Base-by-base conservation (phyloP, 2,113 vertebrate genomes). In the Nesoenas mayeri region DNA sequence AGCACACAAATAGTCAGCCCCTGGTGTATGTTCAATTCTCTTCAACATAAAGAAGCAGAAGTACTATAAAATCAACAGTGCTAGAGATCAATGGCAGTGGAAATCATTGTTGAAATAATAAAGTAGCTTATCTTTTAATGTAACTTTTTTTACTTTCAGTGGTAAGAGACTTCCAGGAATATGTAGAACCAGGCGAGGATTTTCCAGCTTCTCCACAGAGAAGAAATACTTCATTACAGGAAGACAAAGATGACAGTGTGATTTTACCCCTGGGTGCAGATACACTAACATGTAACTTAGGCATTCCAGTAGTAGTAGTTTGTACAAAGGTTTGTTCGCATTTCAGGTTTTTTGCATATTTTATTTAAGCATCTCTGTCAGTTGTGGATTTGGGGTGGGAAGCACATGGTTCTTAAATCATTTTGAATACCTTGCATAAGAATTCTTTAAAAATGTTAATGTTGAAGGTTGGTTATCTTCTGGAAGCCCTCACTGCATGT, bases 81-180 rank as follows among this genome's bases (percentile, higher is more conserved):
- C 51, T 95, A 95, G 72, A 86, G 61, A 56, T 90, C 75, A 65
- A 51, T 91, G 81, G 56, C 70, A 88, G 58, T 85, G 86, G 87
- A 86, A 94, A 96, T 96, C 62, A 29, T 88, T 94, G 85, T 85
- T 96, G 93, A 95, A 95, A 95, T 95, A 89, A 88, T 90, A 31
- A 88, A 96, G 71, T 87, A 89, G 34, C 80, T 94, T 85, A 91
- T 92, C 48, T 95, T 96, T 97, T 89, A 97, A 90, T 83, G 4
- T 61, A 88, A 92, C 78, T 97, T 88, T 85, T 96, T 97, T 96
- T 95, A 75, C 94, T 95, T 97, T 74, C 97, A 99, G 99, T 99
- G 97, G 98, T 99, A 96, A 99, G 99, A 98, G 99, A 99, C 97
- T 99, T 99, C 97, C 99, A 99, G 97, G 99, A 99, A 91, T 99